Evolutionary conservation across 2,113 vertebrate genomes (phyloP).

Genomic region (Ondatra zibethicus): DNA sequence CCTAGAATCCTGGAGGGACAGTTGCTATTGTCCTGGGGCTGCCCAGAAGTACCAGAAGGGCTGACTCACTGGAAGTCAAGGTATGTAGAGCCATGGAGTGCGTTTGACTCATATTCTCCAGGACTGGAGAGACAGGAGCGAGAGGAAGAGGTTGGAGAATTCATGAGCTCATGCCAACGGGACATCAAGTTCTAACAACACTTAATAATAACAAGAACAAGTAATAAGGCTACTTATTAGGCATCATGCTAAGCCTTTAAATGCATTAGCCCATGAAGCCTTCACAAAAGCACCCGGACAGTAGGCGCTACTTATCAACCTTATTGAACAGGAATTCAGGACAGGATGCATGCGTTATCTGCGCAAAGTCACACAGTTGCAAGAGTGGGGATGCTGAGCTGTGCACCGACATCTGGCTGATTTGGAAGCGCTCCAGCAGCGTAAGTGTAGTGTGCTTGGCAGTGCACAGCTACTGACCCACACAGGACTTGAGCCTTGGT

Average conservation of each 20-base stretch:
- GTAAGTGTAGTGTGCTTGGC: not conserved
- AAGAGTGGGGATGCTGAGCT: conserved; percentile 2
- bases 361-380: not conserved
- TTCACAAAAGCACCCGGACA: not conserved
- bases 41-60: not conserved
- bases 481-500: not conserved
- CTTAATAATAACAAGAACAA: conserved; percentile 40
- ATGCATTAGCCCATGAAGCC: not conserved
- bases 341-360: not conserved
- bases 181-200: not conserved
- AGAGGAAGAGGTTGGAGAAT: not conserved
- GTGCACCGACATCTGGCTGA: not conserved
- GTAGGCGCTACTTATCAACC: not conserved
- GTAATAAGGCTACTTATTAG: conserved; percentile 27
- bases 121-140: not conserved
- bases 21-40: not conserved
- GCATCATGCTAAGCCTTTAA: conserved; percentile 17
- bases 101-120: conserved; percentile 17
- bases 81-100: not conserved
- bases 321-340: conserved; percentile 23
- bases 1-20: not conserved
- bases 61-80: not conserved
- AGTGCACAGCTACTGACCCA: not conserved
- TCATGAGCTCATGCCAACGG: not conserved
- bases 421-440: not conserved